Base-by-base conservation (phyloP, 2,113 vertebrate species). In the Anarhynchus alexandrinus region DNA sequence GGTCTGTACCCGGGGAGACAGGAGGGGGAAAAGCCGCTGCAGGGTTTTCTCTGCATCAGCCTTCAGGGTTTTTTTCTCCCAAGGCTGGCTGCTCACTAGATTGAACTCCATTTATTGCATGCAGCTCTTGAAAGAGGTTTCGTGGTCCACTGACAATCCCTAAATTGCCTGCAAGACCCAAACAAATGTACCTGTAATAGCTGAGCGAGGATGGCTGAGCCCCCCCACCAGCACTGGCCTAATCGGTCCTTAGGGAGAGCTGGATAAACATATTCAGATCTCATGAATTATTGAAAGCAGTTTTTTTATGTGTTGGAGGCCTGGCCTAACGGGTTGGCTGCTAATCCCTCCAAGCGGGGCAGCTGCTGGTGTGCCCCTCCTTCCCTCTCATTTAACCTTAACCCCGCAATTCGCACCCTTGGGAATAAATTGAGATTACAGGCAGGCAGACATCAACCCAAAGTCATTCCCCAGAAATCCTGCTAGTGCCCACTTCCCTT, bases 121-220 rank as follows among this genome's bases (percentile, higher is more conserved):
- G 88, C 85, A 83, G 70, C 83, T 85, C 81, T 62, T 83, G 96
- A 93, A 86, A 72, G 83, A 96, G 96, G 92, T 45, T 69, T 80
- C n/a, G 96, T 95, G 94, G 88, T 89, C 36, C 27, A 77, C 62
- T 91, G 93, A 93, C 95, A 90, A 96, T 86, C 89, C 36, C 58
- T 91, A 95, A 96, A 97, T 90, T 95, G 95, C 77, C 82, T 45
- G 29, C 93, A 78, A 98, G 95, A 93, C 94, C 82, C 91, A 94
- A 97, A 96, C 93, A 94, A 96, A 97, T 71, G 93, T 92, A 95
- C 96, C 97, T 96, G 94, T 83, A 94, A 91, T 96, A 94, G 94
- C 88, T 92, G 69, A 61, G 95, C 6, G 11, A 70, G 72, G 83
- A 93, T 2, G 91, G 79, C 79, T 91, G 94, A 95, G 87, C 92